Conservation (phyloP, 2,113 vertebrate genomes). For the Mola mola region DNA sequence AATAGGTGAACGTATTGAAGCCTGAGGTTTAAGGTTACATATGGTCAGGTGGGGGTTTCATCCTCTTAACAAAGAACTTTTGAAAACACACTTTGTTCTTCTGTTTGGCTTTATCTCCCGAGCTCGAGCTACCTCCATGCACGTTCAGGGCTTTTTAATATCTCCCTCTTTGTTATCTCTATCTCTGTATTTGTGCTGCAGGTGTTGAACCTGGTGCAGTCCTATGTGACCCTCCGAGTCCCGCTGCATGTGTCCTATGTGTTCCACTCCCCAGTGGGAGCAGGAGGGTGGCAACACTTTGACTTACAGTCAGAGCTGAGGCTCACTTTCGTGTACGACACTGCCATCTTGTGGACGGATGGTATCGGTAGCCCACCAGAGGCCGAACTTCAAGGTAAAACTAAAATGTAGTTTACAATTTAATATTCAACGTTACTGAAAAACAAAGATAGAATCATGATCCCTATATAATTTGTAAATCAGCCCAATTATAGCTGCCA, state of each 20-base stretch:
- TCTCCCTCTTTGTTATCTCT: not conserved
- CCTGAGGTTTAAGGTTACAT: no score
- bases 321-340: slow-evolving; percentile 98
- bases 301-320: slow-evolving; percentile 92
- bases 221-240: slow-evolving; percentile 94
- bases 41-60: no score
- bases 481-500: not conserved
- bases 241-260: slow-evolving; percentile 94
- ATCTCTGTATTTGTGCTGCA: slow-evolving; percentile 51
- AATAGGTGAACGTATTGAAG: not conserved
- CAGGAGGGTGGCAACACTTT: slow-evolving; percentile 96
- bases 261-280: slow-evolving; percentile 92
- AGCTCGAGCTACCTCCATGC: not conserved
- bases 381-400: slow-evolving; percentile 90
- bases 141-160: not conserved
- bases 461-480: not conserved
- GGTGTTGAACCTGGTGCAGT: slow-evolving; percentile 96
- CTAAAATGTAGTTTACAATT: not conserved
- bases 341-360: slow-evolving; percentile 96
- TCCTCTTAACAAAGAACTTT: no score
- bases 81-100: no score
- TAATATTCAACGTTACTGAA: not conserved
- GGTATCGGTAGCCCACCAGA: slow-evolving; percentile 93
- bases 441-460: not conserved
- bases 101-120: not conserved